Evolutionary conservation across 2,797 vertebrate genomes (phyloP).

Genomic region (Poecilia picta): DNA sequence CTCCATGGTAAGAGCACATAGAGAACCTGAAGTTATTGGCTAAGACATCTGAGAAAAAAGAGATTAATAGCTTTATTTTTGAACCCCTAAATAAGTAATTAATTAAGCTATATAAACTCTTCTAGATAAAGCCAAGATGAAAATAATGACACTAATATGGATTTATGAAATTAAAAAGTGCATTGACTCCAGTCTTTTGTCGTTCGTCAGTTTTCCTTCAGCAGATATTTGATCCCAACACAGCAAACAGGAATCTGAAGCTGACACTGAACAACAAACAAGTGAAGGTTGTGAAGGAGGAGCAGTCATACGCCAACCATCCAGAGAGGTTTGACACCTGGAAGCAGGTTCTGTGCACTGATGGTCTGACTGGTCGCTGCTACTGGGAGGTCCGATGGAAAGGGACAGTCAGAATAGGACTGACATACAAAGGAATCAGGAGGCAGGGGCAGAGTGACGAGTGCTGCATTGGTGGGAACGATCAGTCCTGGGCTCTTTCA

Average conservation of each 20-base stretch:
- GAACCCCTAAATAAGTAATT: neutral
- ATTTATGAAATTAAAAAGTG: neutral
- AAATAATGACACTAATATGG: neutral
- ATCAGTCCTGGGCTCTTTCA: conserved; percentile 11
- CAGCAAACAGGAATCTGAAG: conserved; percentile 5
- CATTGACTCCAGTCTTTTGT: neutral
- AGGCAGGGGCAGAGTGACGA: neutral
- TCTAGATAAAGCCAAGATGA: neutral
- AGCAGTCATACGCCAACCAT: conserved; percentile 5
- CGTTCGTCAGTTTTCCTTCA: neutral
- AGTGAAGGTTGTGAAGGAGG: neutral
- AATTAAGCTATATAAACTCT: neutral
- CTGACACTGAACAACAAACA: conserved; percentile 5
- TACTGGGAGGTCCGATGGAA: conserved; percentile 30
- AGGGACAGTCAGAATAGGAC: neutral
- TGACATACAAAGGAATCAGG: conserved; percentile 7
- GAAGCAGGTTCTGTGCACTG: conserved; percentile 11
- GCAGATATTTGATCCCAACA: conserved; percentile 13
- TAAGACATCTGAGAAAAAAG: neutral
- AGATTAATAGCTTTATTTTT: neutral
- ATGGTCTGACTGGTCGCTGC: conserved; percentile 15
- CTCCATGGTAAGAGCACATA: no score
- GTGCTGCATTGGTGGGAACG: conserved; percentile 7
- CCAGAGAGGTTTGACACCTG: conserved; percentile 21
- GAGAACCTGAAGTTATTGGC: no score